Percentiles rank a stretch among this genome's conserved stretches.
Conservation (phyloP, 2,797 vertebrate species). For the Cheirogaleus major region DNA sequence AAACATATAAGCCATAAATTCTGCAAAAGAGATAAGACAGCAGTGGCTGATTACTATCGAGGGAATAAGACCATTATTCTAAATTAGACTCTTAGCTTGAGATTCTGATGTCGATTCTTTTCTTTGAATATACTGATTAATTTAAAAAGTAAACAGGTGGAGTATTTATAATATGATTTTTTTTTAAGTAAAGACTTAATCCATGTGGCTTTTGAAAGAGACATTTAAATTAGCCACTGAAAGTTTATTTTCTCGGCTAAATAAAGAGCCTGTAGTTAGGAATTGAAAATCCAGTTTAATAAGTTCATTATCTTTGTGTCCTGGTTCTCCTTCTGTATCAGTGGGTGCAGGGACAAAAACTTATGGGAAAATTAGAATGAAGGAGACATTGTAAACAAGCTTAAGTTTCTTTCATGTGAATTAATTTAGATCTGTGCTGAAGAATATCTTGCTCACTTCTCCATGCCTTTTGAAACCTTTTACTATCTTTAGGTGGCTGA, state of each 20-base stretch:
- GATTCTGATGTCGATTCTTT: not conserved
- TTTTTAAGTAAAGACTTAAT: not conserved
- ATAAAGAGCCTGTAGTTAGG: not conserved
- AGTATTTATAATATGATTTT: not conserved
- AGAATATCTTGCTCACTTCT: not conserved
- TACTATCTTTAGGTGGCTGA: not conserved
- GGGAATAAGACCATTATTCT: not conserved
- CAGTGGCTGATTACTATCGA: not conserved
- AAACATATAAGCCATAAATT: conserved; percentile 11
- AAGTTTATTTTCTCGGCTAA: conserved; percentile 26
- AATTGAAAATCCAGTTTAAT: conserved; percentile 4
- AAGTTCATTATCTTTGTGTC: not conserved
- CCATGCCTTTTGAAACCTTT: not conserved
- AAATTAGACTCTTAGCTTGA: not conserved
- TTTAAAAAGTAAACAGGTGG: not conserved
- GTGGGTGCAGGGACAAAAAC: not conserved
- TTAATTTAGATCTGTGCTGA: not conserved
- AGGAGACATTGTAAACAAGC: not conserved
- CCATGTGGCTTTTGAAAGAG: not conserved
- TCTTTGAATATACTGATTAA: not conserved
- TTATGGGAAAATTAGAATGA: not conserved
- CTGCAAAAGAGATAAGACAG: conserved; percentile 43
- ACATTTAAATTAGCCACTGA: not conserved
- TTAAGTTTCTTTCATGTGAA: not conserved
- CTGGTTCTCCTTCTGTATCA: not conserved